Evolutionary conservation across 1,140 invertebrate genomes (phyloP), one percentile per base, ranked within the genome.

Genomic region (Tetramorium parvispinum): DNA sequence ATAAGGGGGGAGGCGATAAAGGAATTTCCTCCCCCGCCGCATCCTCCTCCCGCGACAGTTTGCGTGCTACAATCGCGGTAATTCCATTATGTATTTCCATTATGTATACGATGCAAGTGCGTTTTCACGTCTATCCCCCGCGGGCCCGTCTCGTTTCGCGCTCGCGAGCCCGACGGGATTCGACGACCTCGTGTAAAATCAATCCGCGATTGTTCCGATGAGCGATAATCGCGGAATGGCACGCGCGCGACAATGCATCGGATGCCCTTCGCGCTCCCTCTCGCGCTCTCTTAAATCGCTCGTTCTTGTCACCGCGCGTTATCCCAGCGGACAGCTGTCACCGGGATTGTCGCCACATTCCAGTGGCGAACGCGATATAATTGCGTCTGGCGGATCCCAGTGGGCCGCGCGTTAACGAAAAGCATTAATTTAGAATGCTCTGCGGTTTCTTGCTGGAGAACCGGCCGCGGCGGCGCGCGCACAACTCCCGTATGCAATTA

Each of bases 381-480:
- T 93, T 92, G 88, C 89, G 85, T 89, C 77, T 76, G 85, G 78
- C 49, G 63, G 70, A 18, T 76, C 63, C 71, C 77, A 43, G 43
- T 51, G 71, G 61, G n/a, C 18, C 55, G 73, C 81, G 85, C 85
- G 89, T 92, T 92, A 92, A 92, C 89, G 91, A 88, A 92, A 91
- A 88, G 87, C 91, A 90, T 92, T 93, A 93, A 93, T 92, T 91
- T 92, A 91, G 85, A 92, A 92, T 92, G 88, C 73, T 71, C 85
- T 46, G 87, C 65, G 90, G 87, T 87, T 87, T 93, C 91, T 92
- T 89, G 77, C 57, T 73, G 65, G 85, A 83, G 57, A 70, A 66
- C 13, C n/a, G 27, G 61, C 61, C 51, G 27, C n/a, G n/a, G 55
- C 63, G 32, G 2, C 43, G 32, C 51, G 75, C 75, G 75, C 51